Conservation (phyloP, 1,140 invertebrate genomes). For the Drosophila albomicans region DNA sequence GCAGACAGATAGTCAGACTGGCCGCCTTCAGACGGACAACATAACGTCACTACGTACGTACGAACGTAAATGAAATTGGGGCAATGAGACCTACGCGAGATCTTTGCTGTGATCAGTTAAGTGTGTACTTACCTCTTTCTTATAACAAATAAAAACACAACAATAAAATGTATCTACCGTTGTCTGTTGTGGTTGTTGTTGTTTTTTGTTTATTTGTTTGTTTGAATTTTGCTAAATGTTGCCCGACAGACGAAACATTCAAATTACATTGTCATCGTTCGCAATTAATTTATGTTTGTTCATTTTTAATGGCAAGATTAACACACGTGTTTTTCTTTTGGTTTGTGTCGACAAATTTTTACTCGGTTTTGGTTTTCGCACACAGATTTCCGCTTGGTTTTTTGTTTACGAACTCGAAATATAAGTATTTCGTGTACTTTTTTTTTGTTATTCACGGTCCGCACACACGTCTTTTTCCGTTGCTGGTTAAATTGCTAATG, state of each 20-base stretch:
- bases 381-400: slow-evolving; percentile 10
- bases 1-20: slow-evolving; percentile 1
- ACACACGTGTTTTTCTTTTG: slow-evolving; percentile 12
- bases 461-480: slow-evolving; percentile 10
- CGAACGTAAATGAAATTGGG: slow-evolving; percentile 32
- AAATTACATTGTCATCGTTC: slow-evolving; percentile 44
- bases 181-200: not conserved
- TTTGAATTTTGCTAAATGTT: slow-evolving; percentile 13
- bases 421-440: not conserved
- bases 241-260: slow-evolving; percentile 28
- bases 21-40: not conserved
- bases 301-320: slow-evolving; percentile 46
- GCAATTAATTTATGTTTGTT: slow-evolving; percentile 52
- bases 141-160: slow-evolving; percentile 7
- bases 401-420: slow-evolving; percentile 16
- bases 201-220: slow-evolving; percentile 7
- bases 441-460: not conserved
- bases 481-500: not conserved
- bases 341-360: not conserved
- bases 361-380: slow-evolving; percentile 16
- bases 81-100: slow-evolving; percentile 33
- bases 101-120: slow-evolving; percentile 8
- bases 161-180: slow-evolving; percentile 9
- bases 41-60: not conserved
- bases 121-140: slow-evolving; percentile 36